These are phyloP conservation scores for Triops cancriformis DNA, from an alignment of 1,140 invertebrate genomes.

Conservation along the genomic window DNA sequence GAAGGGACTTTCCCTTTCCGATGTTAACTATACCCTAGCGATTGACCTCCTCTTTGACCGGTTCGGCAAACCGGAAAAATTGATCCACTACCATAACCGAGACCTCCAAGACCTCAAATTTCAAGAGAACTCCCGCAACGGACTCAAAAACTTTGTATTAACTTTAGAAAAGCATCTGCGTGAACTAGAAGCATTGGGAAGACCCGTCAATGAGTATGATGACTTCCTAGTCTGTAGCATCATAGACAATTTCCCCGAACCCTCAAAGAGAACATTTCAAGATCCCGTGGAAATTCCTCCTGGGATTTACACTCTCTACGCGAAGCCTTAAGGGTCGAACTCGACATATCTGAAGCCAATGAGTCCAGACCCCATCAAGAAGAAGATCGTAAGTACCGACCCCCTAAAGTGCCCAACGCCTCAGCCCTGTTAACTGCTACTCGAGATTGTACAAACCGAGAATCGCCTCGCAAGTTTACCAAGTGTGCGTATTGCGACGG, in stretches of 20 bases:
- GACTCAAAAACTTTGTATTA: not conserved
- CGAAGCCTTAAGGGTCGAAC: not conserved
- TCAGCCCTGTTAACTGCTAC: not conserved
- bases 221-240: conserved; percentile 19
- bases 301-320: not conserved
- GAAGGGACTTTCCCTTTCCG: too few species aligned
- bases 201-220: not conserved
- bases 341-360: not conserved
- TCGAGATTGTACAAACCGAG: not conserved
- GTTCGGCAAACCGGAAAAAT: too few species aligned
- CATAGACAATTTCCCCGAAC: not conserved
- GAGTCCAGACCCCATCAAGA: not conserved
- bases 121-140: too few species aligned
- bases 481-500: conserved; percentile 9
- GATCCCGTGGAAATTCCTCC: not conserved
- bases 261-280: not conserved
- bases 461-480: not conserved
- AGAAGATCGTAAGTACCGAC: not conserved
- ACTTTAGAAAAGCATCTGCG: conserved; percentile 3
- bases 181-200: conserved; percentile 7
- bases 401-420: not conserved
- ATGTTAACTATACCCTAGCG: too few species aligned
- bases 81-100: too few species aligned
- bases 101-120: too few species aligned
- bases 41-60: too few species aligned